These are phyloP conservation scores for Paramacrobiotus metropolitanus DNA, from an alignment of 1,140 invertebrate species.

Conservation along the genomic window DNA sequence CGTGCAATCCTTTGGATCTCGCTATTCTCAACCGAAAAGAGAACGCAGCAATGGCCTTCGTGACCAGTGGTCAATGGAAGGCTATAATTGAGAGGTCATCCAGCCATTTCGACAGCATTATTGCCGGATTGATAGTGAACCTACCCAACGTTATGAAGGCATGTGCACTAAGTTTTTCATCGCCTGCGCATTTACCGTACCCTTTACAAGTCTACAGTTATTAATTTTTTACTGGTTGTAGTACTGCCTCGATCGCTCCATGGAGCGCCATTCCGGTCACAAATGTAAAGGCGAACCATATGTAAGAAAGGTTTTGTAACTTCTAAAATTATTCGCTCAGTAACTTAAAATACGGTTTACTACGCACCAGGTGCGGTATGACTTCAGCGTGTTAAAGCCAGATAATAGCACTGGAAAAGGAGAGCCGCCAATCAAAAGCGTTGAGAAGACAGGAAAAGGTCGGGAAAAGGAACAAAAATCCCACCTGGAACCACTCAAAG, in stretches of 20 bases:
- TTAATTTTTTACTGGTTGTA: background rate
- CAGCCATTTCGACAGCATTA: background rate
- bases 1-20: background rate
- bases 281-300: background rate
- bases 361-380: too few species aligned
- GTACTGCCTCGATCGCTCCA: background rate
- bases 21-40: background rate
- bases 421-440: too few species aligned
- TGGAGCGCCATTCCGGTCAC: background rate
- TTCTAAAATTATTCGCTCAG: too few species aligned
- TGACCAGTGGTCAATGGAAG: background rate
- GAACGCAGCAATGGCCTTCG: background rate
- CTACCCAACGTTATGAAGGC: background rate
- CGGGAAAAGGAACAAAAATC: too few species aligned
- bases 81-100: background rate
- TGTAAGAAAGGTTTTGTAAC: too few species aligned
- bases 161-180: too few species aligned
- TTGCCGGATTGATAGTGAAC: background rate
- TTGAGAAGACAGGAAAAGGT: too few species aligned
- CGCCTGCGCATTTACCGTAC: too few species aligned
- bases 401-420: too few species aligned
- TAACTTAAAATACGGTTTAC: too few species aligned
- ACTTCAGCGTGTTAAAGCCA: too few species aligned
- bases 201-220: background rate
- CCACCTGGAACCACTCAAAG: too few species aligned